Percentiles rank a stretch among this genome's conserved stretches.
Conservation (phyloP, 2,888 invertebrate genomes). For the Cephonodes hylas region DNA sequence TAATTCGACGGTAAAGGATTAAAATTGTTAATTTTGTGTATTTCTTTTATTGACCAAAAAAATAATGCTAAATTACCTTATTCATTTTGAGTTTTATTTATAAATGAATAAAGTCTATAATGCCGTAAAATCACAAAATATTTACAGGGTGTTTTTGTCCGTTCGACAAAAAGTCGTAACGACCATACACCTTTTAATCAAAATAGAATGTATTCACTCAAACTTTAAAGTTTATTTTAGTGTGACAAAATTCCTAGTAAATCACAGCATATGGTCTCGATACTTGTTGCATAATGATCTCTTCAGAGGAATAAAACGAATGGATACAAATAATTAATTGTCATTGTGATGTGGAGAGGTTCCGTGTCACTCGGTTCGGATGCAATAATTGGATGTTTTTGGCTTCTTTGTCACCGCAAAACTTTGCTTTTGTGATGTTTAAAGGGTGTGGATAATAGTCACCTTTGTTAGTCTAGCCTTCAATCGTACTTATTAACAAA, state of each 20-base stretch:
- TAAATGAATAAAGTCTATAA: background rate
- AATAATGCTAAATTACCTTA: background rate
- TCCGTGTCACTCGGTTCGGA: background rate
- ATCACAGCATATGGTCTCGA: constrained; percentile 9
- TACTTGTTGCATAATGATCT: constrained; percentile 7
- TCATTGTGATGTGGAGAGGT: constrained; percentile 11
- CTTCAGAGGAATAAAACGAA: background rate
- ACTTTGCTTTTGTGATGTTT: background rate
- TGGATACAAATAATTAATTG: constrained; percentile 12
- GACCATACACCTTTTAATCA: background rate
- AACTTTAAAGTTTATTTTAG: background rate
- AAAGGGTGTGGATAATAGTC: background rate
- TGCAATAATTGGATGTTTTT: background rate
- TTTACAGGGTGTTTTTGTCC: background rate
- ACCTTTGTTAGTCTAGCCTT: background rate
- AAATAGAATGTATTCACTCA: background rate
- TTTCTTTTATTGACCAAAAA: background rate
- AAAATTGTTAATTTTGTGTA: background rate
- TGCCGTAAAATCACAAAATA: background rate
- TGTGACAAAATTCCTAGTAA: background rate
- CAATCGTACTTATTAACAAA: background rate
- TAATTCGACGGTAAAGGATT: background rate
- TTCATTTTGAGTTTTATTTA: background rate
- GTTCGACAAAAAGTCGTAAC: background rate
- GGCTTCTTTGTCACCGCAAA: background rate